Percentiles rank a stretch among this genome's conserved stretches.
Evolutionary conservation across 2,888 invertebrate genomes (phyloP).

Genomic region (Labia minor): DNA sequence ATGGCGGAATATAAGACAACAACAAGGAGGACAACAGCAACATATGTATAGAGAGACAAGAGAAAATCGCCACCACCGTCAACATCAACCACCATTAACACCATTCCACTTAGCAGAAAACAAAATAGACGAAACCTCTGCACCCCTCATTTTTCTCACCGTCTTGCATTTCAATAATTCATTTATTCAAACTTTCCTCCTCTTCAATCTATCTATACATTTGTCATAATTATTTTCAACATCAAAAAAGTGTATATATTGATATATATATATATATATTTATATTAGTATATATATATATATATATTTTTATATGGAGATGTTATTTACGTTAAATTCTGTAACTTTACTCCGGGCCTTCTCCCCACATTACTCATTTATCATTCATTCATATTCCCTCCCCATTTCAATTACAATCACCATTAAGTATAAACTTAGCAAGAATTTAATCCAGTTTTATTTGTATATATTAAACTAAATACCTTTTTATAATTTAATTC

Average conservation of each 20-base stretch:
- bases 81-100: not conserved
- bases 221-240: not conserved
- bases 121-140: not conserved
- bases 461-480: not conserved
- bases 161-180: not conserved
- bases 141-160: too few relatives aligned
- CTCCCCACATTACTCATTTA: too few relatives aligned
- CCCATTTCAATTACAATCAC: not conserved
- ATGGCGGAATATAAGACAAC: slow-evolving; percentile 21
- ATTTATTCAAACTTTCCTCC: too few relatives aligned
- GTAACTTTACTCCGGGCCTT: too few relatives aligned
- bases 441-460: not conserved
- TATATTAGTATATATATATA: too few relatives aligned
- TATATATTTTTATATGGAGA: too few relatives aligned
- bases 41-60: not conserved
- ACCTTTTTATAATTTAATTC: not conserved
- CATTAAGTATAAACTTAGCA: not conserved
- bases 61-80: not conserved
- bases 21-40: not conserved
- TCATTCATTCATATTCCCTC: not conserved
- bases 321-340: too few relatives aligned
- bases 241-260: not conserved
- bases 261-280: not conserved
- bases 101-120: not conserved
- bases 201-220: not conserved